These are phyloP conservation scores for Penelope pileata DNA, from an alignment of 2,113 vertebrate genomes.

Conservation along the genomic window DNA sequence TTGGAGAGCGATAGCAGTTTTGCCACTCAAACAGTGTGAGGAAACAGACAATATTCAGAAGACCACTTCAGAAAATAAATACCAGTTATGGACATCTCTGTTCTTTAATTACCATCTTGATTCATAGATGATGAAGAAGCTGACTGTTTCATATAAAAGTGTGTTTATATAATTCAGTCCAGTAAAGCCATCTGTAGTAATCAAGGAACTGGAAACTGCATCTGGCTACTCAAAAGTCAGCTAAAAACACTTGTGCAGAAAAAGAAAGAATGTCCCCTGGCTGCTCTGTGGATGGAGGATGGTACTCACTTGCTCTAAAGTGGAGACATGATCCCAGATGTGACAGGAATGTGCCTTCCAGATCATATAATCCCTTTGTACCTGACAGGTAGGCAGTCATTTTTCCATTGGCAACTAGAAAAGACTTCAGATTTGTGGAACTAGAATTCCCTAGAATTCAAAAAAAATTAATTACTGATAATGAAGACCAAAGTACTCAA, in stretches of 20 bases:
- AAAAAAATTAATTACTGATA: not conserved
- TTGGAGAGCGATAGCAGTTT: not conserved
- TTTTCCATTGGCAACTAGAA: not conserved
- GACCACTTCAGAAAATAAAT: not conserved
- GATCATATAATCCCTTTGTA: fast-evolving
- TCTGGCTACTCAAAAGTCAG: not conserved
- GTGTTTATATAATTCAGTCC: not conserved
- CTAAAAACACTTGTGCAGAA: not conserved
- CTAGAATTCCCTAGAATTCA: not conserved
- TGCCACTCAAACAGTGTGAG: not conserved
- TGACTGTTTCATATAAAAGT: not conserved
- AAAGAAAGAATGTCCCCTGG: not conserved
- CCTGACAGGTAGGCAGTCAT: not conserved
- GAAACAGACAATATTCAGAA: not conserved
- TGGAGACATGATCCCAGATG: not conserved
- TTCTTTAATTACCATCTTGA: not conserved
- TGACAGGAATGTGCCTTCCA: not conserved
- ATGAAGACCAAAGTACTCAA: not conserved
- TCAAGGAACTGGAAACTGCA: not conserved
- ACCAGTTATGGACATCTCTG: not conserved
- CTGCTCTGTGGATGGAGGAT: too few species aligned
- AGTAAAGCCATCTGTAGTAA: not conserved
- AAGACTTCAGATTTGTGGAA: not conserved
- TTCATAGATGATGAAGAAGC: not conserved
- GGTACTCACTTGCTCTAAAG: fast-evolving